Evolutionary conservation across 2,888 invertebrate genomes (phyloP).

Genomic region (Baronia brevicornis): DNA sequence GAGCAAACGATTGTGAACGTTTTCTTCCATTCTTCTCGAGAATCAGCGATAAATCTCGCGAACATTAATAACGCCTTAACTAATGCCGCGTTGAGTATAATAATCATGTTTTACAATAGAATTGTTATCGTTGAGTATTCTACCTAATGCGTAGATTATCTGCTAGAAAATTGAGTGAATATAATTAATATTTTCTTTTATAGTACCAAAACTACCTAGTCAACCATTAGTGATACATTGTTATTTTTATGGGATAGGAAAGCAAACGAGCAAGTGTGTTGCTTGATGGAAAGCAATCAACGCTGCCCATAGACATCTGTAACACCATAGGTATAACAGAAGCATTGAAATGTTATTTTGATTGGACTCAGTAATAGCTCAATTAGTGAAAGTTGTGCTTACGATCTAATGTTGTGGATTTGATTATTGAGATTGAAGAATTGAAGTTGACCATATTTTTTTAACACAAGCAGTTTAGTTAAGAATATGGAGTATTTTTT

Average conservation of each 20-base stretch:
- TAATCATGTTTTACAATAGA: constrained; percentile 9
- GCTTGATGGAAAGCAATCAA: too few relatives aligned
- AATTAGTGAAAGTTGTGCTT: too few relatives aligned
- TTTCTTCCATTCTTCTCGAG: constrained; percentile 10
- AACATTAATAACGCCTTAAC: constrained; percentile 2
- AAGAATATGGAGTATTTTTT: too few relatives aligned
- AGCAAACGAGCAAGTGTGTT: too few relatives aligned
- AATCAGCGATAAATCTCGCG: constrained; percentile 12
- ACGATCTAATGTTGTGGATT: too few relatives aligned
- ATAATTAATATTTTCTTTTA: background rate
- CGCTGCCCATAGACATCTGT: too few relatives aligned
- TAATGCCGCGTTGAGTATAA: constrained; percentile 8
- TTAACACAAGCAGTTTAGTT: too few relatives aligned
- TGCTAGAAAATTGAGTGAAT: constrained; percentile 4
- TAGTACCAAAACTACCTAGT: background rate
- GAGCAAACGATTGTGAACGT: constrained; percentile 13
- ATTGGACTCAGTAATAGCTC: too few relatives aligned
- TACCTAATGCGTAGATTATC: constrained; percentile 5
- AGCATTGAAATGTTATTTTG: too few relatives aligned
- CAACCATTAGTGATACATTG: background rate
- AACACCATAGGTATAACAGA: too few relatives aligned
- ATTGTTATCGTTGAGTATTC: constrained; percentile 7
- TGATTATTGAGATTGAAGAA: too few relatives aligned
- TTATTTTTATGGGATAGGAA: background rate
- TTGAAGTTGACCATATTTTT: too few relatives aligned